A percentile compares a stretch with the other conserved stretches of the same genome.
phyloP scores from a whole-genome alignment of 2,888 invertebrate species.

The Resseliella maxima region DNA sequence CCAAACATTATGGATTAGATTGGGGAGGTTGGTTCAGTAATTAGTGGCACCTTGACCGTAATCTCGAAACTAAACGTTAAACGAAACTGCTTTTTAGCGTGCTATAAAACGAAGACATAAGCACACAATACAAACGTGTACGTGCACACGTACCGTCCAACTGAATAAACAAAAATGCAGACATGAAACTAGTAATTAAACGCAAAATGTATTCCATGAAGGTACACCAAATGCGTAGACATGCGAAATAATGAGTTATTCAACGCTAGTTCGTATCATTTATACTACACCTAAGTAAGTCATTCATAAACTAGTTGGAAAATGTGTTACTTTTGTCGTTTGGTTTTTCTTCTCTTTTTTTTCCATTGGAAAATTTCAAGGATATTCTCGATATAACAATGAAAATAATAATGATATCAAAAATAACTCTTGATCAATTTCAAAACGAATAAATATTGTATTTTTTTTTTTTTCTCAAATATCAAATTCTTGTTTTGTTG shows the following conservation, averaged over 20 bases:
- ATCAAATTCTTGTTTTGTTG: no score
- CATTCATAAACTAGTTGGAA: not conserved
- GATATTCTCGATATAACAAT: no score
- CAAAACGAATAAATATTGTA: not conserved
- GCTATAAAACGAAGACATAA: no score
- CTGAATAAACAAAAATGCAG: slow-evolving; percentile 30
- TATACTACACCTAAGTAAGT: not conserved
- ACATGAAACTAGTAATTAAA: slow-evolving; percentile 19
- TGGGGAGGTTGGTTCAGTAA: not conserved
- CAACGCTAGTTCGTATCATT: not conserved
- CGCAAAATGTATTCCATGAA: not conserved
- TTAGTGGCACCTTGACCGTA: not conserved
- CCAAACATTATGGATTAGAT: no score
- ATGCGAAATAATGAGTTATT: slow-evolving; percentile 2
- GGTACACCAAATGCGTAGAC: not conserved
- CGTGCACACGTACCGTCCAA: not conserved
- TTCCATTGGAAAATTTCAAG: no score
- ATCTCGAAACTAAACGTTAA: not conserved
- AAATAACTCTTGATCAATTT: no score
- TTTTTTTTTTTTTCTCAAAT: no score
- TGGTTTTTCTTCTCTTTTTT: no score
- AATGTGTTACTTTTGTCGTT: not conserved
- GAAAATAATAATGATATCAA: not conserved
- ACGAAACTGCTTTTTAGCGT: not conserved
- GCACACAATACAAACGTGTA: no score